These are phyloP conservation scores for Galeopsomyia nigrocyanea DNA, from an alignment of 2,888 invertebrate species.

Conservation along the genomic window DNA sequence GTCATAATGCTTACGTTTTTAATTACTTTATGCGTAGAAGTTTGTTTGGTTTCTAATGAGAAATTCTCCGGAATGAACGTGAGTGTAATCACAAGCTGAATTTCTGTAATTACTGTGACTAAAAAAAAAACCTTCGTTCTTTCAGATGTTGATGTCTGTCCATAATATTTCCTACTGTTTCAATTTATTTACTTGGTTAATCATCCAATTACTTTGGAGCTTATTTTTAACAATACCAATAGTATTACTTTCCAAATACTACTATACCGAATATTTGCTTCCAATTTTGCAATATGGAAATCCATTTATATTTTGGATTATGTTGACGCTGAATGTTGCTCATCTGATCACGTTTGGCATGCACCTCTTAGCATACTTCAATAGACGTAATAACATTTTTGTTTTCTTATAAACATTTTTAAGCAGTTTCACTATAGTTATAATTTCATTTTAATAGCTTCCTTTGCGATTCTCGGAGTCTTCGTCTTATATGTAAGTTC, in stretches of 20 bases:
- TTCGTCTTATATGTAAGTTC: slow-evolving; percentile 31
- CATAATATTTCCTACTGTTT: slow-evolving; percentile 59
- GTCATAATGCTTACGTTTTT: slow-evolving; percentile 55
- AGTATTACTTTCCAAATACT: slow-evolving; percentile 53
- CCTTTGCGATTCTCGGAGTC: slow-evolving; percentile 21
- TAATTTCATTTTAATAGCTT: slow-evolving; percentile 25
- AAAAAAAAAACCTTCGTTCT: neutral
- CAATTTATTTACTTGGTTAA: slow-evolving; percentile 60
- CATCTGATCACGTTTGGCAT: slow-evolving; percentile 42
- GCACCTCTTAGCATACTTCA: slow-evolving; percentile 41
- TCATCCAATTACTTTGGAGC: slow-evolving; percentile 55
- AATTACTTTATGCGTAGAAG: slow-evolving; percentile 57
- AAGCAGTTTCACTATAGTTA: neutral
- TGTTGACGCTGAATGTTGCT: slow-evolving; percentile 22
- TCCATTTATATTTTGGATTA: slow-evolving; percentile 38
- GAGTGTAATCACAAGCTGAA: slow-evolving; percentile 39
- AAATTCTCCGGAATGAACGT: slow-evolving; percentile 61
- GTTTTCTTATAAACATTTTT: neutral
- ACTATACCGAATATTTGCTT: neutral
- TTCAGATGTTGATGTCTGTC: slow-evolving; percentile 60
- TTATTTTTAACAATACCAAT: slow-evolving; percentile 53
- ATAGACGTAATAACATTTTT: slow-evolving; percentile 25
- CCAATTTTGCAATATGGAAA: slow-evolving; percentile 40
- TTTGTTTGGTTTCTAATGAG: slow-evolving; percentile 56
- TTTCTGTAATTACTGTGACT: neutral